Base-by-base conservation (phyloP, 2,888 invertebrate species). In the Dicyrtoma fusca region DNA sequence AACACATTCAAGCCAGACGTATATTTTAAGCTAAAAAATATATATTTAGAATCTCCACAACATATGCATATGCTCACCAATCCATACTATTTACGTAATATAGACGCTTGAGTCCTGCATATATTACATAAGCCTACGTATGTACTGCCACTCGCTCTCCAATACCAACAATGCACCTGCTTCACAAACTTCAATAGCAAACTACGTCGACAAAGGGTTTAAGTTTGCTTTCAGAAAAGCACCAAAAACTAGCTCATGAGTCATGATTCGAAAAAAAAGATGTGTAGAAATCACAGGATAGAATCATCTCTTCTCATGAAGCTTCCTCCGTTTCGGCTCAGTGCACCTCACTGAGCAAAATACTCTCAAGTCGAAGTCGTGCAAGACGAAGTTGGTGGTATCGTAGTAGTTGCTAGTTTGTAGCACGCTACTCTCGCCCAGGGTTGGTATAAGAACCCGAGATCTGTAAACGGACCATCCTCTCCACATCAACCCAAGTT, bases 301-400 rank as follows among this genome's bases (percentile, higher is more conserved):
- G 63, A 71, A 71, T 71, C 71, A 71, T 70, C 69, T 69, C 69
- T 61, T 68, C 69, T 69, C 59, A 42, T 44, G 44, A 57, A 70
- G 34, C 73, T 72, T 74, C 64, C 69, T 69, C 64, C 57, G 75
- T 75, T 75, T 72, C 73, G 68, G 63, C 72, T 73, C 69, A 73
- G 68, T 73, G 70, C 75, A 66, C 75, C 66, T 70, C 66, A 72
- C 66, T 75, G 74, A 75, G 70, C 74, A 75, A 75, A 71, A 72
- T 73, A 63, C 70, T 65, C 72, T 75, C 68, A 72, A 75, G 75
- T 75, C 75, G 74, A 73, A 75, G 73, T 71, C 71, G 51, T 63
- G 63, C 68, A 68, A 57, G 59, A 57, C 68, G 59, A 57, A 68
- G 59, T 23, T 59, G 68, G 19, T 68, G 57, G 42, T 68, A 34